Conservation (phyloP, 2,888 invertebrate species). For the Candidula unifasciata region DNA sequence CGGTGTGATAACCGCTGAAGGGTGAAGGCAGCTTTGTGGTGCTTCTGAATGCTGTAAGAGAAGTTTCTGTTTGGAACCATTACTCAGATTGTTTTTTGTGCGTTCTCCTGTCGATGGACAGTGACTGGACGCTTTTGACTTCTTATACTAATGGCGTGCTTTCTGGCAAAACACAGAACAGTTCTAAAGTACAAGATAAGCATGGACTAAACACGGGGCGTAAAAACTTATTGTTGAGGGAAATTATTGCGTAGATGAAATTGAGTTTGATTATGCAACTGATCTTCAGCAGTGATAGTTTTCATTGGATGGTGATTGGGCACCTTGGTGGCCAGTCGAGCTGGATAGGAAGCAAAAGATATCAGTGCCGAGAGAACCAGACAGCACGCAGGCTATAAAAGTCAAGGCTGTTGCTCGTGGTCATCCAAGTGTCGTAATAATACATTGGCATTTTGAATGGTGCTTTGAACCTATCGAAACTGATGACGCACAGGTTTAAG, state of each 20-base stretch:
- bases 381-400: slow-evolving; percentile 93
- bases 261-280: slow-evolving; percentile 95
- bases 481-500: slow-evolving; percentile 98
- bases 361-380: slow-evolving; percentile 94
- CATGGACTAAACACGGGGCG: slow-evolving; percentile 98
- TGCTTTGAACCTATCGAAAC: slow-evolving; percentile 92
- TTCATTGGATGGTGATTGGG: slow-evolving; percentile 68
- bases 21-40: slow-evolving; percentile 98
- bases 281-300: slow-evolving; percentile 48
- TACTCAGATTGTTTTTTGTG: slow-evolving; percentile 54
- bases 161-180: slow-evolving; percentile 97
- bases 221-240: slow-evolving; percentile 98
- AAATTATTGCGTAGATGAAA: slow-evolving; percentile 96
- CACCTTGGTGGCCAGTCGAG: slow-evolving; percentile 78
- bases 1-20: slow-evolving; percentile 99
- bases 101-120: slow-evolving; percentile 45
- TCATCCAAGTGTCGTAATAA: slow-evolving; percentile 83
- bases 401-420: slow-evolving; percentile 74
- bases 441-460: slow-evolving; percentile 78
- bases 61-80: slow-evolving; percentile 52
- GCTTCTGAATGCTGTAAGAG: slow-evolving; percentile 84
- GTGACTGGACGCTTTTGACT: slow-evolving; percentile 58
- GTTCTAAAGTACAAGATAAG: slow-evolving; percentile 93
- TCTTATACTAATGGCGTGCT: slow-evolving; percentile 95
- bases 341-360: slow-evolving; percentile 93